Evolutionary conservation across 2,113 vertebrate genomes (phyloP).

Genomic region (Erythrolamprus reginae): DNA sequence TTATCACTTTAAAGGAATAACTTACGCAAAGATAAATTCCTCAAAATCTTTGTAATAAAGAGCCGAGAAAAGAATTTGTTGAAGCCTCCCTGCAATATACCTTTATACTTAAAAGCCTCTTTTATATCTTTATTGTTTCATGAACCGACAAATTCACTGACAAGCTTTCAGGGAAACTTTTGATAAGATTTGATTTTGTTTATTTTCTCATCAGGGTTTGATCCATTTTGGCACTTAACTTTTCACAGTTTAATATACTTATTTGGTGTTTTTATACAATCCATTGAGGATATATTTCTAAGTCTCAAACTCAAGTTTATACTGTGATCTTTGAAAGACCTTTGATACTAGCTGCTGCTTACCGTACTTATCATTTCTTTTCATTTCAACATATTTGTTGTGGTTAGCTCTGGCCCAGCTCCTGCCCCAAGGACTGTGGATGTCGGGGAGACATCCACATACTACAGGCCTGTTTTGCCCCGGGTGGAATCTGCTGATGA

Average conservation of each 20-base stretch:
- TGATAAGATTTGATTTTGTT: constrained; percentile 3
- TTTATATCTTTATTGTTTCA: constrained; percentile 17
- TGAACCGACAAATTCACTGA: constrained; percentile 1
- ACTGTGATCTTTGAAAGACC: neutral
- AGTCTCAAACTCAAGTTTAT: neutral
- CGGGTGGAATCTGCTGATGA: no score
- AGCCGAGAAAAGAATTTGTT: constrained; percentile 20
- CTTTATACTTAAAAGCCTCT: constrained; percentile 5
- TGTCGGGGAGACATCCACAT: no score
- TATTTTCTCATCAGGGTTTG: neutral
- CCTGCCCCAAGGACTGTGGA: no score
- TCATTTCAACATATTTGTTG: no score
- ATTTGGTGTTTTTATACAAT: neutral
- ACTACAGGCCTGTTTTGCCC: no score
- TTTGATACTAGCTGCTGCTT: neutral
- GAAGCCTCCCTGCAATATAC: neutral
- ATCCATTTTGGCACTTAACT: neutral
- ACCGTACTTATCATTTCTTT: neutral
- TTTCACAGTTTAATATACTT: neutral
- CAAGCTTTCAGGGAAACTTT: neutral
- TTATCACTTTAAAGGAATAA: constrained; percentile 19
- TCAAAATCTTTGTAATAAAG: constrained; percentile 8
- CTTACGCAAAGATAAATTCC: constrained; percentile 12
- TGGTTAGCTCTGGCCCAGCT: no score
- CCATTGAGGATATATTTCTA: neutral